These are phyloP conservation scores for Sesamia nonagrioides DNA, from an alignment of 1,140 invertebrate species.

Conservation along the genomic window DNA sequence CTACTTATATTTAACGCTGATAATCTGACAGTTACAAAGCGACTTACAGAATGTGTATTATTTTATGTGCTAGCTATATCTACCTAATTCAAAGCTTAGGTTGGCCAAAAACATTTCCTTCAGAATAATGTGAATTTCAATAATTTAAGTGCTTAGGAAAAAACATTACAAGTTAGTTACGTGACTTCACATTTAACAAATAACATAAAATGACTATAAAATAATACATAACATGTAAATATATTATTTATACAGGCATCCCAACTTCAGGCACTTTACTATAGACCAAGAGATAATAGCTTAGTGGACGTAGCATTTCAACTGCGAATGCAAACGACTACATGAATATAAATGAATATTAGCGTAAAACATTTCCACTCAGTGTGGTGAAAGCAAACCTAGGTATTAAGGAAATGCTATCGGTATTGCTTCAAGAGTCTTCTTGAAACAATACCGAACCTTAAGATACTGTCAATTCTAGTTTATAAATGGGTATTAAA, in stretches of 20 bases:
- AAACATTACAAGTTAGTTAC: slow-evolving; percentile 38
- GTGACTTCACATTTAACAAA: slow-evolving; percentile 47
- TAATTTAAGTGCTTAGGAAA: slow-evolving; percentile 29
- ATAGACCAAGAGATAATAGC: slow-evolving; percentile 48
- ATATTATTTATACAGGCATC: slow-evolving; percentile 38
- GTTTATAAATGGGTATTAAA: not conserved
- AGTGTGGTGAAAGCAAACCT: slow-evolving; percentile 48
- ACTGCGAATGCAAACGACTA: slow-evolving; percentile 51
- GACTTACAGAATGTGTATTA: not conserved
- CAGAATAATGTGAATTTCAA: slow-evolving; percentile 25
- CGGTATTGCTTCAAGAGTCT: slow-evolving; percentile 15
- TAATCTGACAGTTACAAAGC: too few relatives aligned
- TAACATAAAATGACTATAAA: slow-evolving; percentile 44
- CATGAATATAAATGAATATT: slow-evolving; percentile 54
- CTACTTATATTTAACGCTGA: too few relatives aligned
- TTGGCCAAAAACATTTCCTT: not conserved
- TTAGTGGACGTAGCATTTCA: slow-evolving; percentile 43
- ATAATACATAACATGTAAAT: slow-evolving; percentile 41
- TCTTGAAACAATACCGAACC: too few relatives aligned
- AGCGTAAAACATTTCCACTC: slow-evolving; percentile 43
- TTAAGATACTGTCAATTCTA: not conserved
- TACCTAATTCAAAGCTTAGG: not conserved
- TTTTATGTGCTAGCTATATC: not conserved
- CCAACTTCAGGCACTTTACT: slow-evolving; percentile 37
- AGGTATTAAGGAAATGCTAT: slow-evolving; percentile 26